phyloP scores from a whole-genome alignment of 35 echinoderm and acorn worm genomes.

The Anneissia japonica region DNA sequence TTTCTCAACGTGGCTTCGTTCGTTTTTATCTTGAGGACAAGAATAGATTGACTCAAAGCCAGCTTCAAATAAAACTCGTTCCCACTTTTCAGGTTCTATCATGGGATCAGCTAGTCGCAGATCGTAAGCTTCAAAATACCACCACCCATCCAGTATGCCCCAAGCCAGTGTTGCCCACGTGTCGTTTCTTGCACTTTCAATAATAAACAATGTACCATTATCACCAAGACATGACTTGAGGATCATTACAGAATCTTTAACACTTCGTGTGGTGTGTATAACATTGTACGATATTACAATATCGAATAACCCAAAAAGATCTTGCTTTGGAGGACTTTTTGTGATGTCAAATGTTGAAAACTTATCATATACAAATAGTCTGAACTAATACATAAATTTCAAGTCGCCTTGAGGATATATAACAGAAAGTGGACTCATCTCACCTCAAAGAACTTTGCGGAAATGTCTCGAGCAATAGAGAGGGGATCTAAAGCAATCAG shows the following conservation, averaged over 20 bases:
- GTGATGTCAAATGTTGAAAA: constrained; percentile 9
- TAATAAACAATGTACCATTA: background rate
- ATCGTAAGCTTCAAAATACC: too few relatives aligned
- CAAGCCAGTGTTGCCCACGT: constrained; percentile 13
- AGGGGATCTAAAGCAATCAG: too few relatives aligned
- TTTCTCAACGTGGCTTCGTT: background rate
- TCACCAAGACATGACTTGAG: constrained; percentile 15
- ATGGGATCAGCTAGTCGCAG: constrained; percentile 5
- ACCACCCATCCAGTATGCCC: constrained; percentile 16
- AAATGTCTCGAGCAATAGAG: background rate
- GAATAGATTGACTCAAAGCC: background rate
- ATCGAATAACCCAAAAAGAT: background rate
- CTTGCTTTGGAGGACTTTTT: constrained; percentile 7
- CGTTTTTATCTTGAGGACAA: constrained; percentile 4
- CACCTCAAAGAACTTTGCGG: background rate
- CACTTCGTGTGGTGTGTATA: constrained; percentile 5
- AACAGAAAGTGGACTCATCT: background rate
- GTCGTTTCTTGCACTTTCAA: constrained; percentile 15
- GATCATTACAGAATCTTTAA: background rate
- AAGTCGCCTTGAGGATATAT: background rate
- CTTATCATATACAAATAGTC: constrained; percentile 11
- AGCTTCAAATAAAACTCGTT: background rate
- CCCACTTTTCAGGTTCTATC: constrained; percentile 12
- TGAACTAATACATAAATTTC: background rate
- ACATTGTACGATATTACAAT: constrained; percentile 21